These are phyloP conservation scores for Oenanthe oenanthe DNA, from an alignment of 2,113 vertebrate genomes.

Conservation along the genomic window DNA sequence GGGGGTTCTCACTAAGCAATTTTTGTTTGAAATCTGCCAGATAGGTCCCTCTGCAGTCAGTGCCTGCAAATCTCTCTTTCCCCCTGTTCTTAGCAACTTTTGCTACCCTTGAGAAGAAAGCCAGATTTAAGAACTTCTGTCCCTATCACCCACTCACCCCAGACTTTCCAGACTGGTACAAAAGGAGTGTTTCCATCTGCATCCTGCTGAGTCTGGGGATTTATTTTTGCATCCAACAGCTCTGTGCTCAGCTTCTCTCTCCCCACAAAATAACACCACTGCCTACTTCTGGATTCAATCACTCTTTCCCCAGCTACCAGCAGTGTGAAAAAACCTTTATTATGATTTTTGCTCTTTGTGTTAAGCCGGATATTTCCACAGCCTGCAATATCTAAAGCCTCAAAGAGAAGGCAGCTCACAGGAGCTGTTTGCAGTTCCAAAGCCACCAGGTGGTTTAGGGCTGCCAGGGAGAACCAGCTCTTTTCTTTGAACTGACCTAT, in stretches of 20 bases:
- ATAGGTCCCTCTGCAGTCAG: not conserved
- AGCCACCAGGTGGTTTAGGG: not conserved
- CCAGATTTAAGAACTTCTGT: not conserved
- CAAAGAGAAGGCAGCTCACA: not conserved
- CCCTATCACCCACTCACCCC: not conserved
- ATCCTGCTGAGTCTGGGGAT: not conserved
- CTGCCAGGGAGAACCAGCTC: not conserved
- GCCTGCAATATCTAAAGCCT: not conserved
- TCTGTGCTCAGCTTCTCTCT: not conserved
- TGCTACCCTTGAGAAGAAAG: not conserved
- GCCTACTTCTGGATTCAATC: not conserved
- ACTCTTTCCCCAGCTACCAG: not conserved
- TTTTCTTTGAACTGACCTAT: not conserved
- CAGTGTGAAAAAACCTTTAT: not conserved
- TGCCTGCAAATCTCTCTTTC: not conserved
- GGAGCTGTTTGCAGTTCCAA: not conserved
- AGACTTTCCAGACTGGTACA: not conserved
- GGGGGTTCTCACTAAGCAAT: not conserved
- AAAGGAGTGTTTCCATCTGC: not conserved
- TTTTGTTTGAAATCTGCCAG: not conserved
- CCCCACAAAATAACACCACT: not conserved
- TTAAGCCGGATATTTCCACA: not conserved
- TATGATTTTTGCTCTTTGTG: not conserved
- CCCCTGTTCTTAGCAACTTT: not conserved
- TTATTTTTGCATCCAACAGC: not conserved